Base-by-base conservation (phyloP, 2,113 vertebrate species). In the Onychorhynchus coronatus region DNA sequence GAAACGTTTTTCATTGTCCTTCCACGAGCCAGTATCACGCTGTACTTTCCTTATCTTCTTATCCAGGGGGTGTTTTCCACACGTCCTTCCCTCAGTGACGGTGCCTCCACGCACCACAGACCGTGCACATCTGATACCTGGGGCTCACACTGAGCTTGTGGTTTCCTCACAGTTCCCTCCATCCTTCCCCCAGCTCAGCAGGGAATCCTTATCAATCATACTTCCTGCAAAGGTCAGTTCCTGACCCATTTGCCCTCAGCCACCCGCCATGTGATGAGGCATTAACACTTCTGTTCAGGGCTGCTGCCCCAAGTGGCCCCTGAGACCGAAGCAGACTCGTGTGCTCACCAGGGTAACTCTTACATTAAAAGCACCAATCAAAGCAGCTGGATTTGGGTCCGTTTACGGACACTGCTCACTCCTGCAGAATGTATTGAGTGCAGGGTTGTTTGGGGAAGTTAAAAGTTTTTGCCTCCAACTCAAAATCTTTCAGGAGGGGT, bases 41-140 rank as follows among this genome's bases (percentile, higher is more conserved):
- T 22, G 2, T 22, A 9, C 42, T 84, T 39, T 23, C 47, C 30
- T 50, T 6, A 2, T 16, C 46, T 66, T 23, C n/a, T 37, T 30
- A 65, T 8, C 53, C 89, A 37, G 79, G 46, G 44, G 37, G 23
- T 70, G 1, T 80, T 80, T 83, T 61, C 44, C 75, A 41, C 4
- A 0, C 2, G 2, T 42, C 44, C 59, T 80, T 71, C 61, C 15
- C 41, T 11, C 73, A 9, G 37, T 3, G 1, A 71, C 8, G 30
- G 9, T 3, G 9, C 35, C 81, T 87, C 42, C 8, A 1, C 0
- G 4, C 47, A 39, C 56, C 77, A 2, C 80, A 17, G 37, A 23
- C 35, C 2, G 30, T 14, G 44, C n/a, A 0, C 3, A 8, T 5
- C 27, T 27, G 42, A 7, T 9, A 2, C 62, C 56, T 41, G 9